A percentile compares a stretch with the other conserved stretches of the same genome.
phyloP scores from a whole-genome alignment of 2,113 vertebrate species.

The Oryzias javanicus region DNA sequence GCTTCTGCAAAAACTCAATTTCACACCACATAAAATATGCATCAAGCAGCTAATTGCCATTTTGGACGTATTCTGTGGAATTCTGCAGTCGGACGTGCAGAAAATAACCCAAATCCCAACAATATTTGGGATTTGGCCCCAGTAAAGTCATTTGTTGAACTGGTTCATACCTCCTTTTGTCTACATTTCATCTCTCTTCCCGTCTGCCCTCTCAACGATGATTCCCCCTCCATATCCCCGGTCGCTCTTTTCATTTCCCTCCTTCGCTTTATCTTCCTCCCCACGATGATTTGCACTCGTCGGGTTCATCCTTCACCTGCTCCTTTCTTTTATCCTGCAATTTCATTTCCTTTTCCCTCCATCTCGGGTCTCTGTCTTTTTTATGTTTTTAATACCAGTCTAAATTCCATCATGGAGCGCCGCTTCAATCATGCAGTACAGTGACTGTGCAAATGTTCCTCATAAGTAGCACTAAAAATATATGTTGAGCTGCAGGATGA shows the following conservation, averaged over 20 bases:
- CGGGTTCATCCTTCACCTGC: slow-evolving; percentile 36
- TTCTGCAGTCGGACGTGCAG: slow-evolving; percentile 8
- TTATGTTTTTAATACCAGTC: slow-evolving; percentile 16
- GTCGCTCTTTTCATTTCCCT: slow-evolving; percentile 38
- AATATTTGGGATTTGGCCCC: too few relatives aligned
- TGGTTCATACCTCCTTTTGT: slow-evolving; percentile 17
- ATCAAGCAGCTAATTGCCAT: slow-evolving; percentile 54
- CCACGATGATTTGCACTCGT: slow-evolving; percentile 23
- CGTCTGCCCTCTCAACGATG: background rate
- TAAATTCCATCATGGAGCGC: slow-evolving; percentile 3
- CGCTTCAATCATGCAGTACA: slow-evolving; percentile 7
- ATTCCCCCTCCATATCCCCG: slow-evolving; percentile 12
- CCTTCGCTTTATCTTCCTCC: slow-evolving; percentile 34
- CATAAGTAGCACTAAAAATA: slow-evolving; percentile 9
- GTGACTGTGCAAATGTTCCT: slow-evolving; percentile 24
- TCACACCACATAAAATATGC: slow-evolving; percentile 58
- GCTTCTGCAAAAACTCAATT: slow-evolving; percentile 51
- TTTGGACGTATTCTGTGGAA: slow-evolving; percentile 14
- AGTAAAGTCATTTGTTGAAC: slow-evolving; percentile 19
- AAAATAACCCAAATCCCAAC: slow-evolving; percentile 6
- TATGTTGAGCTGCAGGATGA: background rate
- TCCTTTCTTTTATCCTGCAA: slow-evolving; percentile 9
- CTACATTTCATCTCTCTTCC: slow-evolving; percentile 8
- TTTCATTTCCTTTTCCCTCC: slow-evolving; percentile 9
- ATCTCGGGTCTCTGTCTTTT: background rate